These are phyloP conservation scores for Subanguina moxae DNA, from an alignment of 1,140 invertebrate species.

Conservation along the genomic window DNA sequence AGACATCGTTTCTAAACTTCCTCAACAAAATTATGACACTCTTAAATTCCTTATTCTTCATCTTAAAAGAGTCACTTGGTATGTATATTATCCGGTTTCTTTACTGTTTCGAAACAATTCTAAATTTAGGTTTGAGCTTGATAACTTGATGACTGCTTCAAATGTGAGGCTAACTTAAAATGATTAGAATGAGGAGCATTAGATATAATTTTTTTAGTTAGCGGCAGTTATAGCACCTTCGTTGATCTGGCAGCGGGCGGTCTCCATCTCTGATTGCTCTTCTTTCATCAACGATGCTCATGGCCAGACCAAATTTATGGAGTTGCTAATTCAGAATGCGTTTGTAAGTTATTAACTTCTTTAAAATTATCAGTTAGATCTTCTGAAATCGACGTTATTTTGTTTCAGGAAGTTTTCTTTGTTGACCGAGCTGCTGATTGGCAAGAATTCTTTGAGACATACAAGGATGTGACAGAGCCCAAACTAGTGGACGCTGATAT, in stretches of 20 bases:
- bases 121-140: slow-evolving; percentile 44
- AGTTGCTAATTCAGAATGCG: slow-evolving; percentile 52
- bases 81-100: background rate
- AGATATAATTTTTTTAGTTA: too few species aligned
- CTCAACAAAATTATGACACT: slow-evolving; percentile 52
- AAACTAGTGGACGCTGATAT: slow-evolving; percentile 31
- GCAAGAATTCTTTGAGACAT: slow-evolving; percentile 49
- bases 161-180: slow-evolving; percentile 29
- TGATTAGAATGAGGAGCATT: too few species aligned
- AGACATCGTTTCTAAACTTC: slow-evolving; percentile 38
- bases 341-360: slow-evolving; percentile 41
- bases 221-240: slow-evolving; percentile 57
- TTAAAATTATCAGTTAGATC: slow-evolving; percentile 2
- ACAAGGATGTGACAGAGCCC: slow-evolving; percentile 44
- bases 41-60: slow-evolving; percentile 54
- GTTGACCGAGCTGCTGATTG: slow-evolving; percentile 43
- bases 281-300: slow-evolving; percentile 50
- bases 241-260: slow-evolving; percentile 42
- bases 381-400: background rate
- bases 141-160: slow-evolving; percentile 56
- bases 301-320: slow-evolving; percentile 46
- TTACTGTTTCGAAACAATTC: background rate
- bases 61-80: slow-evolving; percentile 56
- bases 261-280: background rate
- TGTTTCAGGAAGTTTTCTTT: slow-evolving; percentile 46